These are phyloP conservation scores for Rhipidura dahli DNA, from an alignment of 2,113 vertebrate species.

Conservation along the genomic window DNA sequence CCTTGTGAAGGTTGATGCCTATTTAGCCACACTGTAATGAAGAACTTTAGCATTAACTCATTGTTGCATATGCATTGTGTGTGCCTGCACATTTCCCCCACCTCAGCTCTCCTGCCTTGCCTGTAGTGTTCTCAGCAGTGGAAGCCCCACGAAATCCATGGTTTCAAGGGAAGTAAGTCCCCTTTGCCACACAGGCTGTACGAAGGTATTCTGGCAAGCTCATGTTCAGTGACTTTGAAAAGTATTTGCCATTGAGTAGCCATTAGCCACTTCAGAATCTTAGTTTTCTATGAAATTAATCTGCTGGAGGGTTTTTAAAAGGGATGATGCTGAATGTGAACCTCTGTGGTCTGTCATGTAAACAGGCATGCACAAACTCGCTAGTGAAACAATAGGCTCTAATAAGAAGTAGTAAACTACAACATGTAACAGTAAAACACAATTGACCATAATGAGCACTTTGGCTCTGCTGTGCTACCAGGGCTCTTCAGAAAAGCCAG, in stretches of 20 bases:
- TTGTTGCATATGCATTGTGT: accelerated
- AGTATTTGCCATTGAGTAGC: not conserved
- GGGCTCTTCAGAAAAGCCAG: not conserved
- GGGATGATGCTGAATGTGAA: not conserved
- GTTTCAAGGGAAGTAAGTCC: not conserved
- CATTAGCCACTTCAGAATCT: not conserved
- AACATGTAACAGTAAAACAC: not conserved
- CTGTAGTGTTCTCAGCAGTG: not conserved
- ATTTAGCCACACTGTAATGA: not conserved
- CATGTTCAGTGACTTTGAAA: accelerated
- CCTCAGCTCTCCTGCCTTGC: not conserved
- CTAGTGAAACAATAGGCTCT: not conserved
- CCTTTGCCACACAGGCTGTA: not conserved
- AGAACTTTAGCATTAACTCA: not conserved
- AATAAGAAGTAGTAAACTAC: not conserved
- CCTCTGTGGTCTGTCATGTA: not conserved
- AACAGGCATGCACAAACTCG: not conserved
- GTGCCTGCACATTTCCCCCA: accelerated
- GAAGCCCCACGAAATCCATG: not conserved
- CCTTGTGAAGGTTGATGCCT: not conserved
- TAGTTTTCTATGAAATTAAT: not conserved
- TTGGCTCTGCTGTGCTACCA: not conserved
- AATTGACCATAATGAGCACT: not conserved
- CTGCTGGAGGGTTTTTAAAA: not conserved
- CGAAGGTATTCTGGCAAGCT: not conserved